Evolutionary conservation across 2,888 invertebrate genomes (phyloP).

Genomic region (Maniola hyperantus): DNA sequence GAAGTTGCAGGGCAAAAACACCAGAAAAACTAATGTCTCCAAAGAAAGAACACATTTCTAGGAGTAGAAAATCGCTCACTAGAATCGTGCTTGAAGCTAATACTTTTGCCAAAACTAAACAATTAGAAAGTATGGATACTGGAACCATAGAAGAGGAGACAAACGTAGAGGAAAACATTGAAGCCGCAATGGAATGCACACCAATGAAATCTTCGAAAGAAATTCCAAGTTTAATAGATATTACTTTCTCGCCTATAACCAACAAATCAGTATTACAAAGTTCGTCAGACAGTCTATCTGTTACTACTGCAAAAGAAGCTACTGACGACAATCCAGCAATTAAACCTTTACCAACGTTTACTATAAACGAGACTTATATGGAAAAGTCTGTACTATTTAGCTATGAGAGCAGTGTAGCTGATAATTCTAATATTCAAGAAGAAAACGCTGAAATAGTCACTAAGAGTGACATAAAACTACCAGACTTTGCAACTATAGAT

Average conservation of each 20-base stretch:
- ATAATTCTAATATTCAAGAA: constrained; percentile 43
- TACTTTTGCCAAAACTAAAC: constrained; percentile 67
- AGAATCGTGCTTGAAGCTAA: constrained; percentile 74
- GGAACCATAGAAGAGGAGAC: constrained; percentile 49
- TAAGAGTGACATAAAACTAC: constrained; percentile 48
- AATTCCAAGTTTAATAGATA: constrained; percentile 60
- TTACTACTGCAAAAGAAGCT: constrained; percentile 49
- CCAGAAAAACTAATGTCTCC: constrained; percentile 72
- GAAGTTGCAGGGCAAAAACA: constrained; percentile 67
- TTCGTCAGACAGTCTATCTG: constrained; percentile 58
- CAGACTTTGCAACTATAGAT: constrained; percentile 57
- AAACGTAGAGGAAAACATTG: constrained; percentile 45
- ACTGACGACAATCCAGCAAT: constrained; percentile 46
- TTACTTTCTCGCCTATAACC: constrained; percentile 70
- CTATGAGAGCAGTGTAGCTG: constrained; percentile 60
- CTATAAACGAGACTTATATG: constrained; percentile 56
- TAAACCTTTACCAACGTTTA: constrained; percentile 58
- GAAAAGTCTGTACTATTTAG: constrained; percentile 67
- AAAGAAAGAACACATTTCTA: constrained; percentile 56
- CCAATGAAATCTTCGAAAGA: constrained; percentile 66
- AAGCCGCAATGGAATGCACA: constrained; percentile 62
- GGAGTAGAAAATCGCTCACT: constrained; percentile 65
- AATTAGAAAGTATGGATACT: constrained; percentile 51
- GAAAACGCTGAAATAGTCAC: constrained; percentile 43
- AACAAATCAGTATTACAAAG: constrained; percentile 70